Evolutionary conservation across 2,113 vertebrate species (phyloP).

Genomic region (Gopherus flavomarginatus): DNA sequence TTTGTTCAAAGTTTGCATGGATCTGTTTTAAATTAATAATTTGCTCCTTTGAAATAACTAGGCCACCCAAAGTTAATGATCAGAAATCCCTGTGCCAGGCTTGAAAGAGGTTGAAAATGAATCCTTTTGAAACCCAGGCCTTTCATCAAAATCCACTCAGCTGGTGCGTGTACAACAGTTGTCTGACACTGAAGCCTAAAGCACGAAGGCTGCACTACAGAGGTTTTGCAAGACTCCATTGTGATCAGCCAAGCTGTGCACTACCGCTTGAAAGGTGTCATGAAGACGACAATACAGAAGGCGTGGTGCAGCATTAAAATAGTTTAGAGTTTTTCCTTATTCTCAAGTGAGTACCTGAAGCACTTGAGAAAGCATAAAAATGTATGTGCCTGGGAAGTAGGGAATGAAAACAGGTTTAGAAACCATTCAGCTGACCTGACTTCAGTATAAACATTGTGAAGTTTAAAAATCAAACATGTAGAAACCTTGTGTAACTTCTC

Average conservation of each 20-base stretch:
- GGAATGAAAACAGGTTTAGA: not conserved
- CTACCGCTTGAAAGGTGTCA: rapidly evolving
- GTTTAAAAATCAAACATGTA: not conserved
- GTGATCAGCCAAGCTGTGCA: not conserved
- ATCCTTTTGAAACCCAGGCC: not conserved
- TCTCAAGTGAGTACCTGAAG: not conserved
- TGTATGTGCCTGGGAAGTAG: rapidly evolving
- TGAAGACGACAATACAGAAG: not conserved
- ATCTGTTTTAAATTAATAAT: not conserved
- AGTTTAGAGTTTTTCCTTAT: not conserved
- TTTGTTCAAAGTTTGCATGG: not conserved
- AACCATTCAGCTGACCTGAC: not conserved
- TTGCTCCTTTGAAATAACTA: not conserved
- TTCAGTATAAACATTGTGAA: not conserved
- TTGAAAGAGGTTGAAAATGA: slow-evolving; percentile 20
- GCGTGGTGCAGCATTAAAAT: not conserved
- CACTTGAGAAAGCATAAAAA: not conserved
- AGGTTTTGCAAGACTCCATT: not conserved
- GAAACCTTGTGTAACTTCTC: not conserved
- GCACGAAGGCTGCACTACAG: not conserved
- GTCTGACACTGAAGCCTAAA: not conserved
- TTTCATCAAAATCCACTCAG: slow-evolving; percentile 29
- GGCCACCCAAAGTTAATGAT: not conserved
- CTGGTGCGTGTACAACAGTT: not conserved
- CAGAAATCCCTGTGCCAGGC: not conserved